A percentile compares a stretch with the other conserved stretches of the same genome.
Conservation (phyloP, 1,140 invertebrate genomes). For the Sycobia sp. region DNA sequence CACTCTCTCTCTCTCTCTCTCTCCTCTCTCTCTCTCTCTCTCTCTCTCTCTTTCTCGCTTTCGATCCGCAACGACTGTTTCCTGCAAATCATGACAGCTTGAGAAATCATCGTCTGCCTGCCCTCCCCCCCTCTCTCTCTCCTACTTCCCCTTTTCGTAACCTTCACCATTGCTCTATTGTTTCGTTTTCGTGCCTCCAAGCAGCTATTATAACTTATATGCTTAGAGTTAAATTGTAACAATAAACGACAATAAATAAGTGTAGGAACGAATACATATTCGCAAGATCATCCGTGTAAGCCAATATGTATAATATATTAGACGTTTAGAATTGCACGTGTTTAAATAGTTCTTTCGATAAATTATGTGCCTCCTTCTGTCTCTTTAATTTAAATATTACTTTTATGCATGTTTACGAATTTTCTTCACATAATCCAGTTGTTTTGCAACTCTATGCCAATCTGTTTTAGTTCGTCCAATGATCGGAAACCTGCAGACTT, state of each 20-base stretch:
- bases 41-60: not conserved
- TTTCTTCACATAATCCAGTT: no score
- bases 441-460: no score
- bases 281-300: no score
- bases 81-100: slow-evolving; percentile 38
- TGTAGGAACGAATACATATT: not conserved
- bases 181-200: slow-evolving; percentile 27
- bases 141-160: not conserved
- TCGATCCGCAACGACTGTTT: slow-evolving; percentile 33
- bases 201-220: slow-evolving; percentile 23
- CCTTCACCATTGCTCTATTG: slow-evolving; percentile 5
- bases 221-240: slow-evolving; percentile 30
- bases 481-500: no score
- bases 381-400: no score
- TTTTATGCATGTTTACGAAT: no score
- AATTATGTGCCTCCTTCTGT: no score
- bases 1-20: not conserved
- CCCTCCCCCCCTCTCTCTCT: not conserved
- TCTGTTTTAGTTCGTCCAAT: no score
- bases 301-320: no score
- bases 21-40: not conserved
- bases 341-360: no score
- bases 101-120: slow-evolving; percentile 26
- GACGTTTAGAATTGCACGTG: no score
- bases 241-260: slow-evolving; percentile 27